Evolutionary conservation across 2,888 invertebrate genomes (phyloP).

Genomic region (Drosophila basisetae): DNA sequence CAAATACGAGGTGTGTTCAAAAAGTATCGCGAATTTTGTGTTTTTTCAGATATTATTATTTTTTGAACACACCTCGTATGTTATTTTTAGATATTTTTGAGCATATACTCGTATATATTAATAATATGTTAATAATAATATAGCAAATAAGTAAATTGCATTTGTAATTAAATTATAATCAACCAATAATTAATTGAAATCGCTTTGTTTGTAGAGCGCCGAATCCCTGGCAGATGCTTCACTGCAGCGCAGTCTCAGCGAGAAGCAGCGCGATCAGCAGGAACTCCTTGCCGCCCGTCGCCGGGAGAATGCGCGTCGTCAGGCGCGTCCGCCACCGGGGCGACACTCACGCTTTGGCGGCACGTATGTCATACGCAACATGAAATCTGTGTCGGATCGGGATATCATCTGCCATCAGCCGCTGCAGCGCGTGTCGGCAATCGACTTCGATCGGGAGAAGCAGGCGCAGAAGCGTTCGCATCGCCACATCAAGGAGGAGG

Average conservation of each 20-base stretch:
- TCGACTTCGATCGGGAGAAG: constrained; percentile 92
- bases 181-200: background rate
- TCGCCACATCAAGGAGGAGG: constrained; percentile 89
- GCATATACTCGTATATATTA: background rate
- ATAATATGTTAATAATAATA: background rate
- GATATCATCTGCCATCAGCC: constrained; percentile 96
- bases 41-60: too few species aligned
- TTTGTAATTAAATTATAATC: background rate
- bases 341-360: constrained; percentile 97
- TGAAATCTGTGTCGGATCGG: constrained; percentile 96
- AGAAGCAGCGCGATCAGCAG: constrained; percentile 94
- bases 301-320: constrained; percentile 87
- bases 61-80: too few species aligned
- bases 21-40: too few species aligned
- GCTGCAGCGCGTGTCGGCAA: constrained; percentile 90
- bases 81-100: too few species aligned
- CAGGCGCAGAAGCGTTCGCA: constrained; percentile 91
- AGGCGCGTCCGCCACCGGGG: constrained; percentile 81
- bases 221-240: constrained; percentile 91
- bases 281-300: constrained; percentile 91
- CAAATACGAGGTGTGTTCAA: background rate
- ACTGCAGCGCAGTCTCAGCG: constrained; percentile 90
- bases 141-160: background rate
- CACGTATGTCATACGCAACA: constrained; percentile 95
- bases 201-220: constrained; percentile 86